Evolutionary conservation across 2,888 invertebrate genomes (phyloP), one percentile per base, ranked within the genome.

Genomic region (Conomelus anceps): DNA sequence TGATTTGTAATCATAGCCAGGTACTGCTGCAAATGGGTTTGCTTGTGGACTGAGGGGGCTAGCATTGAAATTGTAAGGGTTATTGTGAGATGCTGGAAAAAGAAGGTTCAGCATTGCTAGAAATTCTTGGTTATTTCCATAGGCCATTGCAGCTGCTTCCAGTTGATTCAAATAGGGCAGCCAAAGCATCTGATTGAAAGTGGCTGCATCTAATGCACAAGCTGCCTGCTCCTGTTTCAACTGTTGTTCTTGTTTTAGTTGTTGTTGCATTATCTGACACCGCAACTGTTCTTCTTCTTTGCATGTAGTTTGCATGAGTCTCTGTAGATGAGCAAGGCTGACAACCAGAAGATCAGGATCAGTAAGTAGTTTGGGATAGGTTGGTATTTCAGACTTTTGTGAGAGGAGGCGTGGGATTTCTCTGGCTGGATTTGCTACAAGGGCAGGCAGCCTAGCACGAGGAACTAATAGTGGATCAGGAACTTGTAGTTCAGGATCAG

Each of bases 391-490:
- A 0, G 97, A 96, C 91, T 97, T 92, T 91, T 96, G 94, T 17
- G 91, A 90, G 63, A 92, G 93, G 86, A 97, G 93, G 88, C 96
- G 95, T 0, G 97, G 97, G 90, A 97, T 97, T 94, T 97, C 97
- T 88, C 94, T 95, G 0, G 95, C 96, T 0, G 97, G 97, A 4
- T 96, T 95, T 0, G 95, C 95, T 23, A 97, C 94, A 63, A 97
- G 95, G 22, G 95, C 95, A 88, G 96, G 95, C 87, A 97, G 93
- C 92, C 95, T 95, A 92, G 96, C 96, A 93, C 96, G 96, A 88
- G 97, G 97, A 90, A 97, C 96, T 90, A 97, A 93, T 92, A 97
- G 94, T 13, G 97, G 97, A 94, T 97, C 97, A 85, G 97, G 97
- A 92, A 97, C 95, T 92, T 96, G 95, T 92, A 96, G 95, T 91